These are phyloP conservation scores for Platysteira castanea DNA, from an alignment of 2,113 vertebrate species.

Conservation along the genomic window DNA sequence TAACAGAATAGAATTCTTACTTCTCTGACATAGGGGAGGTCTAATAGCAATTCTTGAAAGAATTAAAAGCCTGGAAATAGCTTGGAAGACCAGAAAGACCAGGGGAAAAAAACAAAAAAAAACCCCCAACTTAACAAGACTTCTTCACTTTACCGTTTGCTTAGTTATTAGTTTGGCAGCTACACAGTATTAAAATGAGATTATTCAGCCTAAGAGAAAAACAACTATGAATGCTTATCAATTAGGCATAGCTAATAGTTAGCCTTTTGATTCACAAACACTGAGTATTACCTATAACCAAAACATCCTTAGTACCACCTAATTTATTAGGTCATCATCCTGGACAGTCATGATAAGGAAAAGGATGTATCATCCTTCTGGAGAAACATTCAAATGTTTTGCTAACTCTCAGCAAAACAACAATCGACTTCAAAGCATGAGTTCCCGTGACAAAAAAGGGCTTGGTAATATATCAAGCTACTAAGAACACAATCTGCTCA, in stretches of 20 bases:
- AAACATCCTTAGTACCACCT: neutral
- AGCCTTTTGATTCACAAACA: neutral
- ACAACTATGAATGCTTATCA: neutral
- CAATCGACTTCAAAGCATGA: neutral
- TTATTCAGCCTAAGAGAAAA: neutral
- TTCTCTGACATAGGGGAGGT: neutral
- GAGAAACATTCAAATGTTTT: neutral
- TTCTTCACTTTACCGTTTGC: neutral
- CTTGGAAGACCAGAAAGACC: neutral
- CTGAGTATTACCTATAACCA: neutral
- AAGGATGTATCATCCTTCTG: neutral
- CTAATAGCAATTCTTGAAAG: neutral
- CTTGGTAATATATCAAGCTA: neutral
- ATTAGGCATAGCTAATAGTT: neutral
- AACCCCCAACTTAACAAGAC: neutral
- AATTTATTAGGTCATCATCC: neutral
- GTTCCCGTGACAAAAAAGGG: neutral
- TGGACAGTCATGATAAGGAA: neutral
- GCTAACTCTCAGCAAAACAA: neutral
- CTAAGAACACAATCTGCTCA: neutral
- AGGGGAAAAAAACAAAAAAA: neutral
- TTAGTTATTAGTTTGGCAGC: neutral
- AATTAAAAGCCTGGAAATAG: neutral
- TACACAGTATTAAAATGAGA: neutral
- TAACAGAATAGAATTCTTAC: neutral